phyloP scores from a whole-genome alignment of 92 coral and sea anemone genomes.

The Actinernus sp. region DNA sequence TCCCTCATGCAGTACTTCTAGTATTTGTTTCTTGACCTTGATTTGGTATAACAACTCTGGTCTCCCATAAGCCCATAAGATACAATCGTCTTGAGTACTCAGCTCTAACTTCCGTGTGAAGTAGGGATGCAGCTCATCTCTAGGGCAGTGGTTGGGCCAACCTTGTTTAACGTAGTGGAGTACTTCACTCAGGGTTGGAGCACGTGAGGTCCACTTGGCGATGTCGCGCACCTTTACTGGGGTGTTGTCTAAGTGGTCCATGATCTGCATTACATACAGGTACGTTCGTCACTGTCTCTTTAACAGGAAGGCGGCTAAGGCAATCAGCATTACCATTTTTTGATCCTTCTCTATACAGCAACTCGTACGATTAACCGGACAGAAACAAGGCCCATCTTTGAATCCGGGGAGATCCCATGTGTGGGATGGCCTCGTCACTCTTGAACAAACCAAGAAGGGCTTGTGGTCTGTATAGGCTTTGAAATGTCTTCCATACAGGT shows the following conservation, averaged over 20 bases:
- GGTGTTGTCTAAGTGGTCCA: no score
- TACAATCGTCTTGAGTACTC: neutral
- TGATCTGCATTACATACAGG: no score
- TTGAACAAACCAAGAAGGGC: conserved; percentile 31
- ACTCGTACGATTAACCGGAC: conserved; percentile 10
- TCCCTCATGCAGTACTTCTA: neutral
- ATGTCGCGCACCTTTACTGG: neutral
- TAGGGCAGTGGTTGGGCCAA: conserved; percentile 16
- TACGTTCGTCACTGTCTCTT: neutral
- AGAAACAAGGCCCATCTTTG: conserved; percentile 21
- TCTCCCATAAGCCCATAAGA: neutral
- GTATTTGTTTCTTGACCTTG: neutral
- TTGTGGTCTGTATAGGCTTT: conserved; percentile 38
- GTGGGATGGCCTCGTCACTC: conserved; percentile 3
- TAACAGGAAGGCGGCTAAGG: conserved; percentile 14
- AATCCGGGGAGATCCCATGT: no score
- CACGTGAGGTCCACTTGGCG: conserved; percentile 1
- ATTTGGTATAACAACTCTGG: conserved; percentile 12
- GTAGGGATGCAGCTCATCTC: neutral
- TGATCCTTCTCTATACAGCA: neutral
- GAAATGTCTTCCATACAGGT: conserved; percentile 34
- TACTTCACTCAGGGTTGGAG: conserved; percentile 3
- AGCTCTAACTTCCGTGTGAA: neutral
- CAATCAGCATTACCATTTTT: conserved; percentile 22
- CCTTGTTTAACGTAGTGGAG: conserved; percentile 1